Conservation (phyloP, 2,113 vertebrate genomes). For the Fulmarus glacialis region DNA sequence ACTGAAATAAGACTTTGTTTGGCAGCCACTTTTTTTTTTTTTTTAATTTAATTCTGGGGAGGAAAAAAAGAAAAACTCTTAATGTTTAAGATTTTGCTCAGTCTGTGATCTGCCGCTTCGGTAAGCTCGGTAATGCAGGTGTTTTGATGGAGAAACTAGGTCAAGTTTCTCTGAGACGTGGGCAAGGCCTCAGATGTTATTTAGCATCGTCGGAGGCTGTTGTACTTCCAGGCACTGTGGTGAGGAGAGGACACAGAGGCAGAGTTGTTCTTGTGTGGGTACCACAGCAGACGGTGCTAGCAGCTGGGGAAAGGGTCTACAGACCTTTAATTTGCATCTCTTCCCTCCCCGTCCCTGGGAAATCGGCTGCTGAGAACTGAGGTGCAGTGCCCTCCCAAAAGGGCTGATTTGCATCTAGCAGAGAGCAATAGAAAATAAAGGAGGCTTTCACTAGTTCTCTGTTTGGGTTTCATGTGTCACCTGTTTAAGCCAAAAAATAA, state of each 20-base stretch:
- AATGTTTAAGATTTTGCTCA: background rate
- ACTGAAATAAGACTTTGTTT: background rate
- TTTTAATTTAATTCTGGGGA: background rate
- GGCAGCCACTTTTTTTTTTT: background rate
- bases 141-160: slow-evolving; percentile 42
- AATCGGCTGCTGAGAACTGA: background rate
- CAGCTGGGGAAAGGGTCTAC: background rate
- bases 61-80: background rate
- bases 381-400: accelerated
- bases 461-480: background rate
- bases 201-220: background rate
- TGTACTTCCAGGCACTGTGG: background rate
- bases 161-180: background rate
- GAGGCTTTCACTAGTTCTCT: background rate
- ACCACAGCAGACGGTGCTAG: background rate
- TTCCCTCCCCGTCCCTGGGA: background rate
- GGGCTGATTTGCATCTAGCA: background rate
- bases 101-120: background rate
- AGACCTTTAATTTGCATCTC: background rate
- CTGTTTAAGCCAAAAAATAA: background rate
- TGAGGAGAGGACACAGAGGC: background rate
- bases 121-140: background rate
- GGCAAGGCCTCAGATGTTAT: background rate
- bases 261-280: background rate
- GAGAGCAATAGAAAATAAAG: background rate